A percentile compares a stretch with the other conserved stretches of the same genome.
Evolutionary conservation across 1,140 invertebrate genomes (phyloP).

Genomic region (Lineus longissimus): DNA sequence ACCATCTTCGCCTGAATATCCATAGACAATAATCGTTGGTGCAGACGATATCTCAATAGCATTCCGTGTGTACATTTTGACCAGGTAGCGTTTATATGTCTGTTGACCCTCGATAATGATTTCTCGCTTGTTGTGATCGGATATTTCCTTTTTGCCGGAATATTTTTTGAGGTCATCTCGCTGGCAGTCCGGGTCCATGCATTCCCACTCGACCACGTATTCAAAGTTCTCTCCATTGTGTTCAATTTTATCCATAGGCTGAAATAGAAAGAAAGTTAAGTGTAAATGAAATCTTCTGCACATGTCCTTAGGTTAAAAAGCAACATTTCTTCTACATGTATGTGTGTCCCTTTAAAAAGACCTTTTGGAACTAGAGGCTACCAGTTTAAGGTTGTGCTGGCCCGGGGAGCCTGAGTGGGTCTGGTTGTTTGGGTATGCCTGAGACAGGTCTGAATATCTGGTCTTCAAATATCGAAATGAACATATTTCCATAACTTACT

Average conservation of each 20-base stretch:
- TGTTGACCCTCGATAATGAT: slow-evolving; percentile 73
- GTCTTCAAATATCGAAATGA: too few species aligned
- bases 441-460: too few species aligned
- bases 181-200: neutral
- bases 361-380: too few species aligned
- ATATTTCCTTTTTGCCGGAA: too few species aligned
- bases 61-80: slow-evolving; percentile 91
- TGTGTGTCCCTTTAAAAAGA: too few species aligned
- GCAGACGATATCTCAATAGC: slow-evolving; percentile 81
- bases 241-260: slow-evolving; percentile 92
- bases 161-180: too few species aligned
- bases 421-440: too few species aligned
- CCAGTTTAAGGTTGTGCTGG: too few species aligned
- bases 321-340: neutral
- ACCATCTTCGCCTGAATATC: slow-evolving; percentile 90
- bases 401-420: too few species aligned
- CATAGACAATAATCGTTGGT: slow-evolving; percentile 68
- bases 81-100: slow-evolving; percentile 88
- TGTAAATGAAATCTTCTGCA: neutral
- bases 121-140: too few species aligned
- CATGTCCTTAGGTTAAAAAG: neutral
- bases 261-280: slow-evolving; percentile 11
- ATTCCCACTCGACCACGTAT: slow-evolving; percentile 76
- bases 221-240: slow-evolving; percentile 92
- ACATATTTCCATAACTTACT: too few species aligned